Evolutionary conservation across 2,888 invertebrate genomes (phyloP).

Genomic region (Miltochrista miniata): DNA sequence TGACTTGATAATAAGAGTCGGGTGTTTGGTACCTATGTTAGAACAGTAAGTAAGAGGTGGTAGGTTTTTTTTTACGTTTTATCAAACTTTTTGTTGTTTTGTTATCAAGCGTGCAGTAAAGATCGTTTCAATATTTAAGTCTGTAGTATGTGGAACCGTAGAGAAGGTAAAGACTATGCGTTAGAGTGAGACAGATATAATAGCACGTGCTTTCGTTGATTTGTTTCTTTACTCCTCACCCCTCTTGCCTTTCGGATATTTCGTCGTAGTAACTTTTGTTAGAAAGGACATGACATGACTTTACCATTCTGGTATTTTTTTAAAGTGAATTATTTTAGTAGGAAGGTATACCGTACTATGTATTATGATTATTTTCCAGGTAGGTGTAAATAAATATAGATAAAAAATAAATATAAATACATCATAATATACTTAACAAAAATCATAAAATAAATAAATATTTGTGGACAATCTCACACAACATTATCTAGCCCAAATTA

Average conservation of each 20-base stretch:
- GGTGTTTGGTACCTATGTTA: slow-evolving; percentile 12
- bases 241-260: slow-evolving; percentile 70
- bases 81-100: background rate
- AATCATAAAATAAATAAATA: too few species aligned
- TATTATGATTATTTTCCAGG: too few species aligned
- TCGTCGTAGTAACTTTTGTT: too few species aligned
- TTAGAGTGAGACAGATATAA: slow-evolving; percentile 50
- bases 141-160: slow-evolving; percentile 20
- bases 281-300: too few species aligned
- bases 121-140: slow-evolving; percentile 24
- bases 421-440: too few species aligned
- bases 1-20: slow-evolving; percentile 16
- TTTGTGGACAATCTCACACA: too few species aligned
- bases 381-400: too few species aligned
- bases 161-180: slow-evolving; percentile 44
- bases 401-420: too few species aligned
- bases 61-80: background rate
- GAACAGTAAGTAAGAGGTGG: background rate
- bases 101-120: background rate
- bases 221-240: slow-evolving; percentile 71
- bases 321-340: too few species aligned
- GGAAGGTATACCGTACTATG: too few species aligned
- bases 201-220: slow-evolving; percentile 78
- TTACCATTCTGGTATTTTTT: too few species aligned
- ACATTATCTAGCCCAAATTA: too few species aligned